Percentiles rank a stretch among this genome's conserved stretches.
These are phyloP conservation scores for Keiferia lycopersicella DNA, from an alignment of 2,888 invertebrate genomes.

Conservation along the genomic window DNA sequence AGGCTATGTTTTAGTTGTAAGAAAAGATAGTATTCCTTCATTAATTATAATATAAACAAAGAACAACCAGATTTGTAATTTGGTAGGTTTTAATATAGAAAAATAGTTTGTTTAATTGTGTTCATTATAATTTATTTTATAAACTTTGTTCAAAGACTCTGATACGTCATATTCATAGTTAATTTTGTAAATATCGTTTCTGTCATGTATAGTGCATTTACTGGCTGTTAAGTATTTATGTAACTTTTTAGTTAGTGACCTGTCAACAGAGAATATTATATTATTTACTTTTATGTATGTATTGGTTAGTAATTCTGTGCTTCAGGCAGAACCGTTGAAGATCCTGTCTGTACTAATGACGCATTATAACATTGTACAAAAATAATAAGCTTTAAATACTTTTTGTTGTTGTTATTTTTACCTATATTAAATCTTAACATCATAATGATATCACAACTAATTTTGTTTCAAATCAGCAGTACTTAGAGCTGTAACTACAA, in stretches of 20 bases:
- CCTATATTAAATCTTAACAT: too few relatives aligned
- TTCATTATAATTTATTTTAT: constrained; percentile 64
- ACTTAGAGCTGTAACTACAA: too few relatives aligned
- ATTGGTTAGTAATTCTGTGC: constrained; percentile 45
- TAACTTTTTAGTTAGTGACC: constrained; percentile 49
- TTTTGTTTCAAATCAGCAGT: too few relatives aligned
- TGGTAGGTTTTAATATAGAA: constrained; percentile 46
- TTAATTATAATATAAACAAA: constrained; percentile 47
- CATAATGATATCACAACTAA: too few relatives aligned
- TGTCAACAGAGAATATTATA: constrained; percentile 50
- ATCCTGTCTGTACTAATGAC: constrained; percentile 65
- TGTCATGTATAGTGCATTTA: constrained; percentile 76
- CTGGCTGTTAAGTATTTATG: constrained; percentile 75
- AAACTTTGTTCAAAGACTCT: constrained; percentile 50
- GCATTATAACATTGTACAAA: constrained; percentile 76
- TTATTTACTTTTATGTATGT: constrained; percentile 30
- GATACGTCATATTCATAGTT: constrained; percentile 46
- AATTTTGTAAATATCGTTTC: constrained; percentile 67
- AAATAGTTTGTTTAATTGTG: constrained; percentile 37
- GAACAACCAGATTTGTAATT: constrained; percentile 43
- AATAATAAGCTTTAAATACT: constrained; percentile 78
- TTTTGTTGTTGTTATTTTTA: constrained; percentile 30
- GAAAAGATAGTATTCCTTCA: constrained; percentile 68
- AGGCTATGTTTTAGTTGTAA: constrained; percentile 57
- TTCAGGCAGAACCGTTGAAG: constrained; percentile 51